phyloP scores from a whole-genome alignment of 2,888 invertebrate genomes.

The Cynaeus angustus region DNA sequence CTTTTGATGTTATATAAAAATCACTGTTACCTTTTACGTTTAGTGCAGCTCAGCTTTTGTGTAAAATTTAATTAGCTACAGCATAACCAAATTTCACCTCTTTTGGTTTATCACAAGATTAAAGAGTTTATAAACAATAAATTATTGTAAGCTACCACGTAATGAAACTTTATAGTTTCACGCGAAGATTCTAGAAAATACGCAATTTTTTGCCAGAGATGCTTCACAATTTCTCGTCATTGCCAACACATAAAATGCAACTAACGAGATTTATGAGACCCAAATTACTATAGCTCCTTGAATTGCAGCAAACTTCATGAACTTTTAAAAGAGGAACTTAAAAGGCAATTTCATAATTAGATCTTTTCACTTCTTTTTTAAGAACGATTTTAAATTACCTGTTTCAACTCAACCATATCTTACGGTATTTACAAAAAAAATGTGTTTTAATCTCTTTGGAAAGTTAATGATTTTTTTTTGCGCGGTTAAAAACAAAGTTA shows the following conservation, averaged over 20 bases:
- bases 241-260: neutral
- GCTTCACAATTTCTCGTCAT: neutral
- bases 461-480: neutral
- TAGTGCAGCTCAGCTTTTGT: too few species aligned
- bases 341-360: conserved; percentile 27
- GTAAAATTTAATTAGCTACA: too few species aligned
- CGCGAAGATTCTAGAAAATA: neutral
- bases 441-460: neutral
- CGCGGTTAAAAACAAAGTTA: neutral
- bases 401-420: conserved; percentile 3
- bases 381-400: conserved; percentile 33
- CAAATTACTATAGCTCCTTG: neutral
- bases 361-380: conserved; percentile 19
- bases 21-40: too few species aligned
- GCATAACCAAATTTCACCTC: too few species aligned
- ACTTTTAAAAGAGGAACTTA: conserved; percentile 6
- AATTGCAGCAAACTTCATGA: conserved; percentile 17
- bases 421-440: conserved; percentile 7
- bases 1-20: too few species aligned
- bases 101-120: too few species aligned
- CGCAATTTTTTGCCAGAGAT: neutral
- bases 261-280: neutral
- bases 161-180: too few species aligned
- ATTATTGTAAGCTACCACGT: too few species aligned
- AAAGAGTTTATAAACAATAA: too few species aligned